Conservation (phyloP, 2,888 invertebrate species). For the Geotrupes spiniger region DNA sequence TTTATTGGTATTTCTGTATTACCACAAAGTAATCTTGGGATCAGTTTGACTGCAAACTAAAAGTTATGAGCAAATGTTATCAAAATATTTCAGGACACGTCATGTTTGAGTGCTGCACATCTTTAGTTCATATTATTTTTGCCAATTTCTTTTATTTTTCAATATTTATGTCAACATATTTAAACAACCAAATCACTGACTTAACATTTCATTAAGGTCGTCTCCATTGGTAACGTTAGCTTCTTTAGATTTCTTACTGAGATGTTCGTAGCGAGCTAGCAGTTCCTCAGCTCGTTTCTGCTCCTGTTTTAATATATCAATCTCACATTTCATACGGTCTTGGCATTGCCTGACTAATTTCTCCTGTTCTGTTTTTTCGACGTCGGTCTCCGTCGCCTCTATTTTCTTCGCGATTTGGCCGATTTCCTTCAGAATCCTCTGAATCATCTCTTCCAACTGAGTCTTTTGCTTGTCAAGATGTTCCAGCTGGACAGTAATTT, state of each 20-base stretch:
- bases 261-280: slow-evolving; percentile 11
- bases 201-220: too few relatives aligned
- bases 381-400: slow-evolving; percentile 14
- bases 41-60: too few relatives aligned
- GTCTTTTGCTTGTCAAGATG: slow-evolving; percentile 14
- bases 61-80: too few relatives aligned
- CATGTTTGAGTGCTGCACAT: too few relatives aligned
- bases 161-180: too few relatives aligned
- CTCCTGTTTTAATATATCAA: slow-evolving; percentile 13
- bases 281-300: slow-evolving; percentile 17
- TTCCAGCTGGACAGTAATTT: slow-evolving; percentile 11
- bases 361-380: slow-evolving; percentile 16
- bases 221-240: too few relatives aligned
- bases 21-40: too few relatives aligned
- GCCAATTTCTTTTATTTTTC: too few relatives aligned
- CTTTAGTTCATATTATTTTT: too few relatives aligned
- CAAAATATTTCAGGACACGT: too few relatives aligned
- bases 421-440: slow-evolving; percentile 14
- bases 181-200: too few relatives aligned
- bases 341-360: slow-evolving; percentile 15
- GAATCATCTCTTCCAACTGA: slow-evolving; percentile 14
- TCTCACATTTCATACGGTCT: slow-evolving; percentile 16
- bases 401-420: slow-evolving; percentile 8
- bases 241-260: slow-evolving; percentile 11
- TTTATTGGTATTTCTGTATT: too few relatives aligned